Percentiles rank a stretch among this genome's conserved stretches.
Conservation (phyloP, 2,888 invertebrate genomes). For the Diaphora mendica region DNA sequence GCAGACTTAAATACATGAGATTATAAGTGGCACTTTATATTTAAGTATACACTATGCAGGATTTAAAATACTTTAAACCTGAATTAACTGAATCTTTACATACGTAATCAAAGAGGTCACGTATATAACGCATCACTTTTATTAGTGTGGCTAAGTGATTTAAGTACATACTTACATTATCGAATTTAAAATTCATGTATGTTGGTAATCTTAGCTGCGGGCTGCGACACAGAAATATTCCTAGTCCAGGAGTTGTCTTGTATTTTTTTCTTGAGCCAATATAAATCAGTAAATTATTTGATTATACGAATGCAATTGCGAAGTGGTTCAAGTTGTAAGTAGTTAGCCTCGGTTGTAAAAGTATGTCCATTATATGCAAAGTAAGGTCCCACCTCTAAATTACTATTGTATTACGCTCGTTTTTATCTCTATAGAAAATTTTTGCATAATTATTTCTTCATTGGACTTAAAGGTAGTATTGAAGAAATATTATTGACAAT, state of each 20-base stretch:
- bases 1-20: background rate
- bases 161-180: no score
- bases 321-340: slow-evolving; percentile 24
- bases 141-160: background rate
- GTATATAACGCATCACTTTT: background rate
- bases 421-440: background rate
- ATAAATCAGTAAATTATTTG: background rate
- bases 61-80: background rate
- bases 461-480: background rate
- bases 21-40: no score
- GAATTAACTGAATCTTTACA: background rate
- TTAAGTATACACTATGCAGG: background rate
- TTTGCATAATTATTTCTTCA: background rate
- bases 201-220: no score
- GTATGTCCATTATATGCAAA: slow-evolving; percentile 49
- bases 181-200: no score
- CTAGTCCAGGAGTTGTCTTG: no score
- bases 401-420: slow-evolving; percentile 17
- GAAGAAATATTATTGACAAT: background rate
- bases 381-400: slow-evolving; percentile 36
- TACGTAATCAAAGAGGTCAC: background rate
- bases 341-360: slow-evolving; percentile 36
- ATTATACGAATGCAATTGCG: background rate
- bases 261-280: no score
- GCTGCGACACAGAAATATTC: no score